Evolutionary conservation across 2,888 invertebrate genomes (phyloP), one percentile per base, ranked within the genome.

Genomic region (Drosophila bunnanda): DNA sequence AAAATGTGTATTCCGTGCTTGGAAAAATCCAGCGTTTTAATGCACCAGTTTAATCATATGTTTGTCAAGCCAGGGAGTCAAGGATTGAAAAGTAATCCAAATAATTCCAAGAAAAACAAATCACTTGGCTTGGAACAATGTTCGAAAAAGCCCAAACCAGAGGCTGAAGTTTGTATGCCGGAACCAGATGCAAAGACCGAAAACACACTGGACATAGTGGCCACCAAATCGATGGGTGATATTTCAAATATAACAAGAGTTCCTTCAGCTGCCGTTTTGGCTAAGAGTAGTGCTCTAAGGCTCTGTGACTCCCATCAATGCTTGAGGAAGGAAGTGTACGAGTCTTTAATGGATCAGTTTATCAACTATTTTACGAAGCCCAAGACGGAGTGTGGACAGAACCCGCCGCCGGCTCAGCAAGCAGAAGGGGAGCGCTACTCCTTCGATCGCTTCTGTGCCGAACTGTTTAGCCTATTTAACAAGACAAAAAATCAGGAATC

Each of bases 341-440:
- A 67, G 20, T 46, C 39, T 7, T 5, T 71, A 6, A 36, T 71
- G 7, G 39, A 36, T 5, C 53, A 71, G 22, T 54, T 70, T 12
- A 5, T 48, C 1, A 30, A 32, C 10, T 39, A 48, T 13, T 71
- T 62, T 3, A 4, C 34, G 0, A 50, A 61, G 1, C 9, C 36
- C 7, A 25, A 28, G 46, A 6, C 13, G 8, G 32, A 17, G 1
- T 32, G 39, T 17, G 20, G n/a, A 10, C 13, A 15, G 8, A 39
- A 46, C 1, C 25, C 12, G n/a, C 3, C 28, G 12, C 9, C n/a
- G 20, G 9, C 20, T n/a, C 32, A 15, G 1, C 43, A 28, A n/a
- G 2, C 6, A 2, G 30, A 41, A 13, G 0, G 15, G 0, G 57
- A 41, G 15, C 15, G 1, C 8, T 61, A 38, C n/a, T 20, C 38